Percentiles rank a stretch among this genome's conserved stretches.
phyloP scores from a whole-genome alignment of 2,888 invertebrate species.

The Scelioninae gen. 1 region DNA sequence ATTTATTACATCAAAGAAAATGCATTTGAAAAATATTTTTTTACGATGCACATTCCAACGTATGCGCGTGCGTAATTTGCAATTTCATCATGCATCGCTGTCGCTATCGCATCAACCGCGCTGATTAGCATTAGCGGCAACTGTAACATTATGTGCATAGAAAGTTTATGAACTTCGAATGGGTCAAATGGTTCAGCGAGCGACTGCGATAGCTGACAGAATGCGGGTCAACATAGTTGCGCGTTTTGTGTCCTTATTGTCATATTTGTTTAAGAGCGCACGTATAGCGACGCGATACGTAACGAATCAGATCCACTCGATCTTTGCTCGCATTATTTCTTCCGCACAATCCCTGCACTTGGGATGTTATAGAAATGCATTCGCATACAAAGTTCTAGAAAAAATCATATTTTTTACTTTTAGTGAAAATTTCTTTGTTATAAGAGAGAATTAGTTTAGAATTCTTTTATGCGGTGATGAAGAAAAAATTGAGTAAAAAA shows the following conservation, averaged over 20 bases:
- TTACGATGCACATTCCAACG: slow-evolving; percentile 48
- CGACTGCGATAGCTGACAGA: slow-evolving; percentile 79
- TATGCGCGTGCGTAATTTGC: slow-evolving; percentile 42
- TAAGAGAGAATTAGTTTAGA: too few relatives aligned
- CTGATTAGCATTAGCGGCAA: slow-evolving; percentile 67
- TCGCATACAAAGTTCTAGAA: too few relatives aligned
- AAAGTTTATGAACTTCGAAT: slow-evolving; percentile 75
- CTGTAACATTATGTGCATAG: slow-evolving; percentile 71
- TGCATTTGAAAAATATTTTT: slow-evolving; percentile 23
- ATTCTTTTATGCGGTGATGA: too few relatives aligned
- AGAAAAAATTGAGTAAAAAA: too few relatives aligned
- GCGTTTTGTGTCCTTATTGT: slow-evolving; percentile 49
- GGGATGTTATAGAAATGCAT: neutral
- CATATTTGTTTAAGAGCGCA: slow-evolving; percentile 23
- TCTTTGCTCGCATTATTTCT: slow-evolving; percentile 50
- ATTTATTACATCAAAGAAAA: too few relatives aligned
- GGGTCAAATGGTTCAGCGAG: slow-evolving; percentile 74
- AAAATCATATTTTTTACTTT: too few relatives aligned
- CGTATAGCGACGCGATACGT: slow-evolving; percentile 19
- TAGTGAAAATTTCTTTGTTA: too few relatives aligned
- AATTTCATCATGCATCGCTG: slow-evolving; percentile 55
- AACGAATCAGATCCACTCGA: slow-evolving; percentile 33
- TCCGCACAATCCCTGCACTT: slow-evolving; percentile 14
- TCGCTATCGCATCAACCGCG: slow-evolving; percentile 59
- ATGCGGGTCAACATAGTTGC: slow-evolving; percentile 71